Conservation (phyloP, 2,888 invertebrate species). For the Andricus quercusramuli region DNA sequence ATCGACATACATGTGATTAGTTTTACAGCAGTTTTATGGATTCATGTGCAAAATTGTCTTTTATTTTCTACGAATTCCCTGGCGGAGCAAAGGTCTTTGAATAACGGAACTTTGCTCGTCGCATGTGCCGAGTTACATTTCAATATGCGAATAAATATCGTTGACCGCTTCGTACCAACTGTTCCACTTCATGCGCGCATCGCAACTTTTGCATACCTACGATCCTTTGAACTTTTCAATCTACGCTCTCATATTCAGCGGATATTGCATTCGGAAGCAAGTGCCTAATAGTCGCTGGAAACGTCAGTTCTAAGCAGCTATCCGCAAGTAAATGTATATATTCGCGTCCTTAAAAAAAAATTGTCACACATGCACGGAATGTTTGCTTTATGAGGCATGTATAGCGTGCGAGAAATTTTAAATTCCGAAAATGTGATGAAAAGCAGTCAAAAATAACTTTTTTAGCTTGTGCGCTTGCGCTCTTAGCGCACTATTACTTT, state of each 20-base stretch:
- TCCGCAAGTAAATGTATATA: neutral
- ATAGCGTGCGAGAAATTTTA: too few relatives aligned
- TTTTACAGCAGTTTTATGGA: too few relatives aligned
- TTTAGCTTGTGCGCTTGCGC: too few relatives aligned
- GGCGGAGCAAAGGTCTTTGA: constrained; percentile 11
- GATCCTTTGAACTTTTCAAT: constrained; percentile 55
- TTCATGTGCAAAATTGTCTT: constrained; percentile 11
- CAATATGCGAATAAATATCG: constrained; percentile 41
- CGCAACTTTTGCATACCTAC: constrained; percentile 50
- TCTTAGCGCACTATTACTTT: too few relatives aligned
- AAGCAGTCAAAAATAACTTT: too few relatives aligned
- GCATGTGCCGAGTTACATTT: constrained; percentile 34
- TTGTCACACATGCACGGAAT: neutral
- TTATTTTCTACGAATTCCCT: constrained; percentile 32
- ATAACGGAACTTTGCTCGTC: constrained; percentile 25
- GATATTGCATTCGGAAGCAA: constrained; percentile 43
- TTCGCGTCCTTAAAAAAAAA: neutral
- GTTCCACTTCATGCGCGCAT: constrained; percentile 43
- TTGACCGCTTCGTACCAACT: constrained; percentile 39
- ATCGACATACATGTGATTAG: too few relatives aligned
- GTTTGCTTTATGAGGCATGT: too few relatives aligned
- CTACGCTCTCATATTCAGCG: constrained; percentile 44
- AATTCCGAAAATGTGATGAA: too few relatives aligned
- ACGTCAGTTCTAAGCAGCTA: constrained; percentile 14
- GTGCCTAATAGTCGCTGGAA: constrained; percentile 46